Base-by-base conservation (phyloP, 2,797 vertebrate species). In the Megaceryle alcyon region DNA sequence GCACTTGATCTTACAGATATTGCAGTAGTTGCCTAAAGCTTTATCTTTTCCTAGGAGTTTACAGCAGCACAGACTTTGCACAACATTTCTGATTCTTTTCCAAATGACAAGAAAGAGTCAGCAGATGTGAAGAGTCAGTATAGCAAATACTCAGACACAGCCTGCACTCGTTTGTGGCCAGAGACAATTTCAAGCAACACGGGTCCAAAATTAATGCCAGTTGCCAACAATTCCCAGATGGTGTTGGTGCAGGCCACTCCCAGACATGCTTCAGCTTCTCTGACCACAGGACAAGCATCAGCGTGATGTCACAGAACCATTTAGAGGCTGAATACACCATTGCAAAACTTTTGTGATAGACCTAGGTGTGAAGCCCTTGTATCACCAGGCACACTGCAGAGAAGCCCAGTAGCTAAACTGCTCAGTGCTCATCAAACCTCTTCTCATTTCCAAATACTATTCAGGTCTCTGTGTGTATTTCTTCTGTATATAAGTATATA, bases 381-480 rank as follows among this genome's bases (percentile, higher is more conserved):
- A 54, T 29, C 72, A 29, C 48, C 31, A 63, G 39, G 13, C 33
- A 19, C 35, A 21, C 2, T 37, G 19, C 20, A 21, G 20, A 35
- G 9, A 23, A 1, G 18, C 14, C 59, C 41, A 29, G 1, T 25
- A 1, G 35, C 20, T 6, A 3, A 91, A 37, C 22, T 23, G 23
- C 41, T 61, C 39, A 20, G 0, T 17, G 61, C 20, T 86, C 19
- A 2, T 60, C 69, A 14, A 9, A n/a, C 6, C 33, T 60, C 51
- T 17, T 15, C 65, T 69, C 75, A n/a, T 29, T 49, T 28, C 44
- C 54, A 79, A 39, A 56, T 35, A 25, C 35, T 60, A 66, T 57
- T 7, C 57, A 48, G 64, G 46, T 15, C 31, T 25, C 1, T 0
- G 1, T 2, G 1, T 5, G 9, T 12, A 25, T 60, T 59, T 28